A percentile compares a stretch with the other conserved stretches of the same genome.
Evolutionary conservation across 2,888 invertebrate genomes (phyloP).

Genomic region (Geophilus truncorum): DNA sequence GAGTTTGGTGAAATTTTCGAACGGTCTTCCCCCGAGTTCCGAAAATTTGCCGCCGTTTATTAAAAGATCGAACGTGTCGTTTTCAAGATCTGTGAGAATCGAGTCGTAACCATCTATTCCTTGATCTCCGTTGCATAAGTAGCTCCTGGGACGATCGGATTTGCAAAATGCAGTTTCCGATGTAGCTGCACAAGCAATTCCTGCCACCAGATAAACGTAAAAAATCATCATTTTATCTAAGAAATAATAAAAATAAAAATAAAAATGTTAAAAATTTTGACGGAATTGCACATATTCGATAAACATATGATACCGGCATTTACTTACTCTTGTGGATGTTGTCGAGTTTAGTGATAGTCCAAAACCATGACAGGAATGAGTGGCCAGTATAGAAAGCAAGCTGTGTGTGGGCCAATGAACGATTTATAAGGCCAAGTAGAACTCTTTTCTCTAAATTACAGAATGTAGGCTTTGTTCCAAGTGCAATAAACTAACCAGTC

Average conservation of each 20-base stretch:
- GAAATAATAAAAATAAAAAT: background rate
- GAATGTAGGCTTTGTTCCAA: background rate
- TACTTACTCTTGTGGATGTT: no score
- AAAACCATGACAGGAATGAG: background rate
- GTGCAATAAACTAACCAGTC: background rate
- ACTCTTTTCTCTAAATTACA: background rate
- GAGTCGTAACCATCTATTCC: background rate
- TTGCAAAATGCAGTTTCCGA: background rate
- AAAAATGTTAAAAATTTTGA: no score
- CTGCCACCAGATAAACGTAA: background rate
- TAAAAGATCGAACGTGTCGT: background rate
- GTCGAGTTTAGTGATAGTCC: background rate
- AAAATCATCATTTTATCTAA: background rate
- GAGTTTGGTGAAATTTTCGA: background rate
- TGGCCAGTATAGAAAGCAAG: background rate
- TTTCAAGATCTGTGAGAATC: background rate
- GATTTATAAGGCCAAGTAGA: background rate
- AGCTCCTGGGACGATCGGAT: background rate
- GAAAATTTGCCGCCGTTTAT: background rate
- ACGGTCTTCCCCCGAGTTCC: background rate
- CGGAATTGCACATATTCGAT: no score
- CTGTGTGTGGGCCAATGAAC: background rate
- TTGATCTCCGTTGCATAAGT: background rate
- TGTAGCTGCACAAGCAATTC: background rate
- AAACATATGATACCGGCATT: no score